These are phyloP conservation scores for Piprites chloris DNA, from an alignment of 2,113 vertebrate species.

Conservation along the genomic window DNA sequence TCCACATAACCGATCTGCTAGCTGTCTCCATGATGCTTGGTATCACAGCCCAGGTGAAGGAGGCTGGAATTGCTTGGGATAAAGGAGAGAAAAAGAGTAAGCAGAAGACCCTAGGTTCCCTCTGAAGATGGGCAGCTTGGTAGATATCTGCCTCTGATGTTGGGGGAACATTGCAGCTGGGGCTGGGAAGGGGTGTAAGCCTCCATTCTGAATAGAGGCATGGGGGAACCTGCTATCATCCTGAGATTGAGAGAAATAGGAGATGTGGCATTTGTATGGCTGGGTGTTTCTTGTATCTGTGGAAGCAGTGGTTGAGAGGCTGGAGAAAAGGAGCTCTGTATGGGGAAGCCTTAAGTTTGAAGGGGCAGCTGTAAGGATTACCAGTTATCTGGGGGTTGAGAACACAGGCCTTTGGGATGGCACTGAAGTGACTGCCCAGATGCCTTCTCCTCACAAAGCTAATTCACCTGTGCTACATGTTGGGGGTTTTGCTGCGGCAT, in stretches of 20 bases:
- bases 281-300: background rate
- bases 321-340: background rate
- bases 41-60: constrained; percentile 97
- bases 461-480: fast-evolving
- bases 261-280: background rate
- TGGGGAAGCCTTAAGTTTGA: background rate
- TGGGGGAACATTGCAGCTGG: background rate
- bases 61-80: constrained; percentile 96
- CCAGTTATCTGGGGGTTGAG: background rate
- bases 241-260: background rate
- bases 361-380: background rate
- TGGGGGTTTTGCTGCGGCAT: background rate
- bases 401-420: background rate
- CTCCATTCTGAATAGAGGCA: background rate
- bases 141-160: background rate
- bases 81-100: constrained; percentile 98
- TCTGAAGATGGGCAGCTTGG: background rate
- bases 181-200: background rate
- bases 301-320: background rate
- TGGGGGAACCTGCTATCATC: background rate
- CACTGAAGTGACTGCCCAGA: background rate
- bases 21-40: constrained; percentile 99
- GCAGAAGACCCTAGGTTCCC: background rate
- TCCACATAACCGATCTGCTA: constrained; percentile 93
- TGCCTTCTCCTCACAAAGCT: background rate